Conservation (phyloP, 2,113 vertebrate genomes). For the Leucoraja erinaceus region DNA sequence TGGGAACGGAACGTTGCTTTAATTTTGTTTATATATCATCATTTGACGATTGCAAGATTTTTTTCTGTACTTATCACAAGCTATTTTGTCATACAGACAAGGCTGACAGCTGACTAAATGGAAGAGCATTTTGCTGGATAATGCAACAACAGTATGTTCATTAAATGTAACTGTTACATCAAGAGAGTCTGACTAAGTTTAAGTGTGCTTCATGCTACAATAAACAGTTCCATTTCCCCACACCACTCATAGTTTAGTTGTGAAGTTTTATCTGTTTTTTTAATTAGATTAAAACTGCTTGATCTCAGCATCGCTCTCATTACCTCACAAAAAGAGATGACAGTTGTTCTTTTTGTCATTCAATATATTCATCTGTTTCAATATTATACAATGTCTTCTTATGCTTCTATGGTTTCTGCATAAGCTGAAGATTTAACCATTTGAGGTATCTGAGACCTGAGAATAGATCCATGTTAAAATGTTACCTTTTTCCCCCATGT, state of each 20-base stretch:
- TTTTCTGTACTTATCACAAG: neutral
- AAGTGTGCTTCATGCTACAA: neutral
- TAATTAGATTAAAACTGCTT: neutral
- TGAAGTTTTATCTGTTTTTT: neutral
- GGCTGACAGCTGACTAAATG: neutral
- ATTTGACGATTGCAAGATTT: neutral
- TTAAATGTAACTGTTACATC: neutral
- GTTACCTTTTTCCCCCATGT: neutral
- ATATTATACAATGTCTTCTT: neutral
- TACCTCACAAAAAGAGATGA: neutral
- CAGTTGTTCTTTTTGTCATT: neutral
- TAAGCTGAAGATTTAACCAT: neutral
- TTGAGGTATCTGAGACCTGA: neutral
- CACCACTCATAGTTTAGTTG: neutral
- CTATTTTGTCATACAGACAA: neutral
- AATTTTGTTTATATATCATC: neutral
- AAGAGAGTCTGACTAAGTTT: neutral
- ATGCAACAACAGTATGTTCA: neutral
- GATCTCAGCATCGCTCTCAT: neutral
- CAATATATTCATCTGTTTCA: neutral
- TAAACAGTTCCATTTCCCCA: slow-evolving; percentile 20
- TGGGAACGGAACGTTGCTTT: neutral
- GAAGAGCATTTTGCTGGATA: neutral
- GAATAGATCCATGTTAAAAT: neutral
- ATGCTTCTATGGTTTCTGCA: neutral